These are phyloP conservation scores for Hemicordylus capensis DNA, from an alignment of 2,113 vertebrate species.

Conservation along the genomic window DNA sequence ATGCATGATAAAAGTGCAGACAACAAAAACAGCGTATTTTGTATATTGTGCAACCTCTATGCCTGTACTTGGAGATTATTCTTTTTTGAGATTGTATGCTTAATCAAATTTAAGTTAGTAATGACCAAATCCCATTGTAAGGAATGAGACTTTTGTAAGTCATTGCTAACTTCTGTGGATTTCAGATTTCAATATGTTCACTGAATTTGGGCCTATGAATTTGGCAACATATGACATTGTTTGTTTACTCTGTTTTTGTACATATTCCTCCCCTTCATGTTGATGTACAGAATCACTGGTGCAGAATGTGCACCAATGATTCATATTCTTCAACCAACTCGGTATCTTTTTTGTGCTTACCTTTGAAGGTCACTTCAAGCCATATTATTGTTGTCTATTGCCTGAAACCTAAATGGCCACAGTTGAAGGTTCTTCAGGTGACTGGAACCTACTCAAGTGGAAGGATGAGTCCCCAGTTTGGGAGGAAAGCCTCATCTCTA, in stretches of 20 bases:
- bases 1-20: not conserved
- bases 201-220: not conserved
- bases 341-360: no score
- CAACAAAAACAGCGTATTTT: not conserved
- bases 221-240: not conserved
- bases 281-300: not conserved
- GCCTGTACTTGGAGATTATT: not conserved
- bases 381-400: not conserved
- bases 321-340: not conserved
- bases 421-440: not conserved
- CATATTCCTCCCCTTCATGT: not conserved
- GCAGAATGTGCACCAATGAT: no score
- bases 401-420: not conserved
- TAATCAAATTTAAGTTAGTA: not conserved
- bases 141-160: not conserved
- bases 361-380: not conserved
- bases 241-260: not conserved
- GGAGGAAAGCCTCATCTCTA: no score
- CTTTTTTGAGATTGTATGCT: no score
- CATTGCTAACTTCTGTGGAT: not conserved
- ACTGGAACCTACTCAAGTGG: not conserved
- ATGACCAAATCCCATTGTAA: not conserved
- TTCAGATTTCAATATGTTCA: not conserved
- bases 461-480: not conserved
- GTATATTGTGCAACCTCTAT: not conserved